phyloP scores from a whole-genome alignment of 2,888 invertebrate species.

The Embidobia sp. region DNA sequence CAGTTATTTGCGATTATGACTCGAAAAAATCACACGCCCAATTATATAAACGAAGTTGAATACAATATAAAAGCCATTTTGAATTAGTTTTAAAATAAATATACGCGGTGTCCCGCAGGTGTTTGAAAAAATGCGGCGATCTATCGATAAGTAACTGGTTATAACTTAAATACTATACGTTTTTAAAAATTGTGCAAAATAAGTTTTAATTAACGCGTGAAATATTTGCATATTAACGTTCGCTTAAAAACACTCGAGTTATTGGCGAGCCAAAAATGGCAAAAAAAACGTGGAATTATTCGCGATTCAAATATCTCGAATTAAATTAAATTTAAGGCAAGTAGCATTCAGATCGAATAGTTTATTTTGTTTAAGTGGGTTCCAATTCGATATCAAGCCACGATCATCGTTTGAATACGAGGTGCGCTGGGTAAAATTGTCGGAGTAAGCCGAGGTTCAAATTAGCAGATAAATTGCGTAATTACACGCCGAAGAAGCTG shows the following conservation, averaged over 20 bases:
- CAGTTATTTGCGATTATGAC: too few species aligned
- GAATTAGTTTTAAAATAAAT: too few species aligned
- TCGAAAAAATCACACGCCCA: too few species aligned
- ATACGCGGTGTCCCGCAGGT: too few species aligned
- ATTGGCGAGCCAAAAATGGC: too few species aligned
- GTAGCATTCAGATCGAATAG: constrained; percentile 17
- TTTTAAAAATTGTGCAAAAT: constrained; percentile 1
- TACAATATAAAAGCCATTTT: too few species aligned
- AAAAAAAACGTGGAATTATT: constrained; percentile 9
- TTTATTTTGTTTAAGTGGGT: constrained; percentile 6
- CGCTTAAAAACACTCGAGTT: background rate
- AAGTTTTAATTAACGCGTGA: background rate
- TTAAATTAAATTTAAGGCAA: constrained; percentile 23
- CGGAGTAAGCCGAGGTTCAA: constrained; percentile 63
- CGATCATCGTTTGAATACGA: constrained; percentile 7
- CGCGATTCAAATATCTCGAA: constrained; percentile 2
- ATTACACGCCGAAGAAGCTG: constrained; percentile 68
- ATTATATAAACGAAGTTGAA: too few species aligned
- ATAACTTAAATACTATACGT: too few species aligned
- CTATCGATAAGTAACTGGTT: too few species aligned
- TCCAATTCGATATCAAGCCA: too few species aligned
- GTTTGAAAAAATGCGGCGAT: too few species aligned
- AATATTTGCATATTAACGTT: background rate
- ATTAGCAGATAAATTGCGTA: constrained; percentile 73
- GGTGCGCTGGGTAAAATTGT: constrained; percentile 15